Evolutionary conservation across 64 coral and sea anemone species (phyloP), one percentile per base, ranked within the genome.

Genomic region (Hydrozoanthus tunicans): DNA sequence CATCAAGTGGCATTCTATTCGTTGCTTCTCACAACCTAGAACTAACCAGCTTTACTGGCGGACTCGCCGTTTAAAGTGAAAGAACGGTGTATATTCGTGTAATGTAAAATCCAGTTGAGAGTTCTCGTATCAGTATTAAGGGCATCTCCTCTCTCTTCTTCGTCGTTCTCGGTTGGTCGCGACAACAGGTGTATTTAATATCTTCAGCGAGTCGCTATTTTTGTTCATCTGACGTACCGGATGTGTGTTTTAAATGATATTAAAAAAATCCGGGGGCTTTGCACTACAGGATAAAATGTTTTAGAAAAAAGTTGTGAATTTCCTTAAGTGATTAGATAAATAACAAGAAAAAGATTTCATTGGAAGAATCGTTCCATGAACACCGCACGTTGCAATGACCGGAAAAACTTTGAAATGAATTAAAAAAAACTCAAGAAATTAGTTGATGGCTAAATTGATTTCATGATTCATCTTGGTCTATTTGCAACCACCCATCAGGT

Each of bases 181-280:
- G 32, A 43, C 32, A 43, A 43, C 32, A 43, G 66, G 11, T 14
- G 24, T 69, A n/a, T 10, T 6, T 6, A 5, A 71, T 3, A 26
- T 11, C 24, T 13, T 43, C 70, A 27, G 7, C 32, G 70, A 73
- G 53, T 13, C 27, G 10, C 25, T 76, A 52, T 74, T 11, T 76
- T 71, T 24, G n/a, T 71, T 71, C 13, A 17, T 69, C 65, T 71
- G 6, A 25, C 68, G 23, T 71, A 52, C 32, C 27, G 8, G 25
- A 10, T 53, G 72, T 51, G 27, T 76, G 72, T 76, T 76, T 76
- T 76, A 76, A 76, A 5, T 52, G 14, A 76, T 76, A 9, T 76
- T 52, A 76, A 76, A 11, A 10, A 76, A 43, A 51, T 76, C 72
- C 72, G 27, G 27, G 72, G 32, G 53, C 72, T 53, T 51, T 3